Percentiles rank a stretch among this genome's conserved stretches.
phyloP scores from a whole-genome alignment of 2,888 invertebrate genomes.

The Lypha dubia region DNA sequence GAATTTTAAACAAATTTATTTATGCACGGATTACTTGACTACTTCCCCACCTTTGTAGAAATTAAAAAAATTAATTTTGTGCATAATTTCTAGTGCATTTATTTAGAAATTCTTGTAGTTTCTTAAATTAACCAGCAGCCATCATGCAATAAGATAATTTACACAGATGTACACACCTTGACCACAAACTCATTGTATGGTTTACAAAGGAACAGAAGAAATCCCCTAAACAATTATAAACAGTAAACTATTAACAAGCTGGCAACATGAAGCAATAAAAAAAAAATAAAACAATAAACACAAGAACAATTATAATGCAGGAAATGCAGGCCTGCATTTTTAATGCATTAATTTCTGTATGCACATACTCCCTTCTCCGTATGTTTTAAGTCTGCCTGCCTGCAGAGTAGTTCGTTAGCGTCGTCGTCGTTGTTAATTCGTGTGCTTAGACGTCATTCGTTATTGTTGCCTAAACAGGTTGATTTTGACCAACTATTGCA shows the following conservation, averaged over 20 bases:
- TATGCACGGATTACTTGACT: too few species aligned
- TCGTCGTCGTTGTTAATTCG: constrained; percentile 44
- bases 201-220: not conserved
- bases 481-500: constrained; percentile 52
- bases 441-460: constrained; percentile 64
- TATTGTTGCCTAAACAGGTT: constrained; percentile 52
- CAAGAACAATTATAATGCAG: not conserved
- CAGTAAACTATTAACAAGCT: constrained; percentile 32
- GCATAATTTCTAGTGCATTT: too few species aligned
- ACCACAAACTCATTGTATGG: not conserved
- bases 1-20: too few species aligned
- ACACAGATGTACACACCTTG: too few species aligned
- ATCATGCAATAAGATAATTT: not conserved
- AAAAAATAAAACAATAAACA: not conserved
- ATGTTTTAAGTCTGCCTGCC: not conserved
- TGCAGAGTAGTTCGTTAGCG: constrained; percentile 9
- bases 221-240: constrained; percentile 6
- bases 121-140: not conserved
- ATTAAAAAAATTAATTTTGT: too few species aligned
- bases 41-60: too few species aligned
- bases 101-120: not conserved
- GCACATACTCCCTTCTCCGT: too few species aligned
- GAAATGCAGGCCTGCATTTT: not conserved
- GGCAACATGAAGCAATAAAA: constrained; percentile 44
- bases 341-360: not conserved